Evolutionary conservation across 2,888 invertebrate species (phyloP).

Genomic region (Laspeyria flexula): DNA sequence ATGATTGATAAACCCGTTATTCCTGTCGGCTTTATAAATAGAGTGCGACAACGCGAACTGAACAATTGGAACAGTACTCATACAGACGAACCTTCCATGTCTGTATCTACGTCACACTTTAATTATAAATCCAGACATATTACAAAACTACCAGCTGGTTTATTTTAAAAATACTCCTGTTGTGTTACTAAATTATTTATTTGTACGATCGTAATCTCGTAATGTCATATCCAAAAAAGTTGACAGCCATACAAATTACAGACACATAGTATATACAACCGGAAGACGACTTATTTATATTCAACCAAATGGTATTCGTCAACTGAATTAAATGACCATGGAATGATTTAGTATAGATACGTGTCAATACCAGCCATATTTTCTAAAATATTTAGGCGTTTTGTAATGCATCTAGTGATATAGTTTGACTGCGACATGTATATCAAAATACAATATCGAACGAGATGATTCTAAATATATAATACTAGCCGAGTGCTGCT

Average conservation of each 20-base stretch:
- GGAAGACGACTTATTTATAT: too few relatives aligned
- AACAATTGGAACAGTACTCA: conserved; percentile 30
- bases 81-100: background rate
- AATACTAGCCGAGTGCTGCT: conserved; percentile 35
- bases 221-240: too few relatives aligned
- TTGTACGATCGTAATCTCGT: too few relatives aligned
- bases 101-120: background rate
- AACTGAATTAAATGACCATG: too few relatives aligned
- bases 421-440: background rate
- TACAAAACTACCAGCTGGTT: background rate
- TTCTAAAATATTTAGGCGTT: background rate
- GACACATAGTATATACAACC: too few relatives aligned
- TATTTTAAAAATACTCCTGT: background rate
- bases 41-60: conserved; percentile 48
- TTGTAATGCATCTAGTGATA: background rate
- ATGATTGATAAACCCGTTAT: conserved; percentile 55
- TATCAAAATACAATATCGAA: conserved; percentile 36
- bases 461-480: conserved; percentile 37
- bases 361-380: background rate
- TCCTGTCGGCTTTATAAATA: conserved; percentile 55
- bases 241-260: too few relatives aligned
- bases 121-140: background rate
- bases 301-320: too few relatives aligned
- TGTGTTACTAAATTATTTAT: too few relatives aligned
- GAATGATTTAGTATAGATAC: too few relatives aligned